These are phyloP conservation scores for Heloderma charlesbogerti DNA, from an alignment of 2,113 vertebrate species.

Conservation along the genomic window DNA sequence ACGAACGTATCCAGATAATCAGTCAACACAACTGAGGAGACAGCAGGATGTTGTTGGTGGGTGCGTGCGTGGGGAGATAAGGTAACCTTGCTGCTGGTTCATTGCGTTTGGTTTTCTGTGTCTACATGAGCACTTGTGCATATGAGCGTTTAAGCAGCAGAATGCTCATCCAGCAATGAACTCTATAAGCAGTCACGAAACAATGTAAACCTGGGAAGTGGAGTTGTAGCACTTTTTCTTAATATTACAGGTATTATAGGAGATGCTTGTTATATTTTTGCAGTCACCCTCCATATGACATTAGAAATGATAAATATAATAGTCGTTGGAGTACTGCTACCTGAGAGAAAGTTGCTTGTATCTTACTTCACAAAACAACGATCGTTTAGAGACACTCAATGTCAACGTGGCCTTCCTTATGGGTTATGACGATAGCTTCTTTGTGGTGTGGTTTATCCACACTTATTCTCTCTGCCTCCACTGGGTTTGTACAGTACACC, in stretches of 20 bases:
- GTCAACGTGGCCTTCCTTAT: background rate
- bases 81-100: background rate
- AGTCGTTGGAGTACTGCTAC: background rate
- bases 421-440: background rate
- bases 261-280: background rate
- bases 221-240: background rate
- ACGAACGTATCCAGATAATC: background rate
- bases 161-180: background rate
- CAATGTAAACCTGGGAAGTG: too few species aligned
- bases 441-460: background rate
- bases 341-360: background rate
- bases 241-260: background rate
- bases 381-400: background rate
- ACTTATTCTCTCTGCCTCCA: background rate
- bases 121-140: background rate
- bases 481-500: slow-evolving; percentile 37
- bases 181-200: background rate
- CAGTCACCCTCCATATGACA: too few species aligned
- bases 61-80: background rate
- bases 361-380: background rate
- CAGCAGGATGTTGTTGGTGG: too few species aligned
- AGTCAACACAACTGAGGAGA: background rate
- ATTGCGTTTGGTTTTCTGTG: background rate
- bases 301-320: background rate
- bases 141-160: too few species aligned